Evolutionary conservation across 2,797 vertebrate genomes (phyloP).

Genomic region (Pachyuromys duprasi): DNA sequence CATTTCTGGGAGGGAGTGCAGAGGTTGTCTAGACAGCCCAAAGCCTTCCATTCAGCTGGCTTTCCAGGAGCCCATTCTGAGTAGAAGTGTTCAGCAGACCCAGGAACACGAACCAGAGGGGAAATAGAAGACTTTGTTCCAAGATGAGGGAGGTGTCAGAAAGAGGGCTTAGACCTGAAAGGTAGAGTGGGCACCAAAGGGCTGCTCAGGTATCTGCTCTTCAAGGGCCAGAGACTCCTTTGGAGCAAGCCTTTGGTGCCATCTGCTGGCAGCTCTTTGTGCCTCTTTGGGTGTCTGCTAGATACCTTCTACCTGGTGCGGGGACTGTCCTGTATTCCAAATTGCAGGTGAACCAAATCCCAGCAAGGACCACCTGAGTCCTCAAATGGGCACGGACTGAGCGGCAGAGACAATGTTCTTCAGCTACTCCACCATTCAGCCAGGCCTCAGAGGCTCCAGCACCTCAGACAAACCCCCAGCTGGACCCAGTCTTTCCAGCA

Average conservation of each 20-base stretch:
- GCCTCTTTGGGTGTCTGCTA: fast-evolving
- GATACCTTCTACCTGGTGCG: fast-evolving
- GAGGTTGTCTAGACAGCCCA: not conserved
- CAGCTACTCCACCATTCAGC: fast-evolving
- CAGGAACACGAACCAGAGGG: not conserved
- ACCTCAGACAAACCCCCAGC: not conserved
- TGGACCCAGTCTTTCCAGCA: not conserved
- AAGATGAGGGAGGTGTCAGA: not conserved
- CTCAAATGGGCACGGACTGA: not conserved
- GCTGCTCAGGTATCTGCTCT: no score
- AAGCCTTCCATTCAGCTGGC: not conserved
- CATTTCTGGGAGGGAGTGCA: not conserved
- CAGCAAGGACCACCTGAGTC: not conserved
- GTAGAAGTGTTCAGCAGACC: not conserved
- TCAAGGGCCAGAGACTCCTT: no score
- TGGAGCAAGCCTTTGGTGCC: not conserved
- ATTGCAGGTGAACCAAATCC: fast-evolving
- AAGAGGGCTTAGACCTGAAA: not conserved
- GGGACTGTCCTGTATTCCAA: fast-evolving
- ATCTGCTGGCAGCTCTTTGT: not conserved
- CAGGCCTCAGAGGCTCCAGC: not conserved
- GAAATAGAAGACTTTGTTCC: not conserved
- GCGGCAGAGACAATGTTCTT: not conserved
- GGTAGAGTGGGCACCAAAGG: fast-evolving
- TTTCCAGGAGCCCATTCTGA: not conserved